These are phyloP conservation scores for Nomada lathburiana DNA, from an alignment of 2,888 invertebrate genomes.

Conservation along the genomic window DNA sequence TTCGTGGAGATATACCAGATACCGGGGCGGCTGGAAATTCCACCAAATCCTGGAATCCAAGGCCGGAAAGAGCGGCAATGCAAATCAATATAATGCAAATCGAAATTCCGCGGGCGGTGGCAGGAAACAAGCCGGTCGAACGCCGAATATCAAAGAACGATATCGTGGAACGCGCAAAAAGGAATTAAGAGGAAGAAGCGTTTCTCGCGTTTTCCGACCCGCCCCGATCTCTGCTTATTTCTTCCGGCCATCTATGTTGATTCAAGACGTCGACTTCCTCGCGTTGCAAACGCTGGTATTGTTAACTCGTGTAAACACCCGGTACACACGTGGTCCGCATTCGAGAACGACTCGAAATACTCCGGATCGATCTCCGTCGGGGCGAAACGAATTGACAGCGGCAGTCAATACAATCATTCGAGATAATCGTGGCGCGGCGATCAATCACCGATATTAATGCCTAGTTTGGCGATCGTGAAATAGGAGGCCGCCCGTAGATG, in stretches of 20 bases:
- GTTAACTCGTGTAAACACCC: conserved; percentile 35
- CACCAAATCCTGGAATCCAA: conserved; percentile 4
- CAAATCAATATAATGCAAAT: conserved; percentile 16
- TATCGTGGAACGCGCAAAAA: background rate
- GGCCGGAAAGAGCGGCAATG: background rate
- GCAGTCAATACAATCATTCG: background rate
- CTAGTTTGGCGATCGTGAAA: conserved; percentile 45
- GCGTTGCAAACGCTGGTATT: conserved; percentile 30
- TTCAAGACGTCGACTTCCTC: conserved; percentile 14
- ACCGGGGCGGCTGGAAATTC: background rate
- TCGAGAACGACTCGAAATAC: conserved; percentile 31
- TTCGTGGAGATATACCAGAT: conserved; percentile 10
- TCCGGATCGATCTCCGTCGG: background rate
- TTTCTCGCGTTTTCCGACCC: background rate
- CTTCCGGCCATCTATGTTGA: conserved; percentile 34
- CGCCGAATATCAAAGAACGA: no score
- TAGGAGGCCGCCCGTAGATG: conserved; percentile 37
- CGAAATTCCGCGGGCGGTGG: conserved; percentile 9
- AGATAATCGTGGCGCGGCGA: background rate
- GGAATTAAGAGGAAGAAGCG: background rate
- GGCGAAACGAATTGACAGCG: background rate
- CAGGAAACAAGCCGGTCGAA: background rate
- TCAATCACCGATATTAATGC: conserved; percentile 11
- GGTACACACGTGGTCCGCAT: conserved; percentile 12
- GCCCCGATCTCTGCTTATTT: conserved; percentile 15